phyloP scores from a whole-genome alignment of 2,113 vertebrate species.

The Pomatorhinus ruficollis region DNA sequence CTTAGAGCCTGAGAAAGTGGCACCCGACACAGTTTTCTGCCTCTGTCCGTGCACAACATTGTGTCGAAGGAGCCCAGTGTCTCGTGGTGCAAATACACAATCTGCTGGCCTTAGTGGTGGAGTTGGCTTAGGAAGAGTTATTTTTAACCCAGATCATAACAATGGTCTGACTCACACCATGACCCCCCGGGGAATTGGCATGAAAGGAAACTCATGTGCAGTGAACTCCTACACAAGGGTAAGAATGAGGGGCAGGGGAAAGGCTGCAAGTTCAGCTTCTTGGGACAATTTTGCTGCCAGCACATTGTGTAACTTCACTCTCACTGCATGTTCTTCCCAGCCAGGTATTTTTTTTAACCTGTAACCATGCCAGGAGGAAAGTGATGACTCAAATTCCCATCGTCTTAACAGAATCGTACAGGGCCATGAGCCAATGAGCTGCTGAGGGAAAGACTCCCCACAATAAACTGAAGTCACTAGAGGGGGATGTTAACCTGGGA shows the following conservation, averaged over 20 bases:
- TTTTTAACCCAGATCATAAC: slow-evolving; percentile 2
- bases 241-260: neutral
- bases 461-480: neutral
- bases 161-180: neutral
- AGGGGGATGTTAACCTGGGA: neutral
- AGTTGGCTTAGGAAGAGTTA: neutral
- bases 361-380: slow-evolving; percentile 20
- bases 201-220: neutral
- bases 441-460: neutral
- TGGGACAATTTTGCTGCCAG: slow-evolving; percentile 15
- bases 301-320: slow-evolving; percentile 24
- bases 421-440: neutral
- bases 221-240: neutral
- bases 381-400: slow-evolving; percentile 1
- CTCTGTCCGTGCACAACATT: neutral
- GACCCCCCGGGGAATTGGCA: neutral
- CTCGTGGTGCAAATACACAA: neutral
- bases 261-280: neutral
- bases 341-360: slow-evolving; percentile 28
- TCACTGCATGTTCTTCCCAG: slow-evolving; percentile 5
- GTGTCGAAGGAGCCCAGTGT: neutral
- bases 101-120: neutral
- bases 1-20: neutral
- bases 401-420: neutral
- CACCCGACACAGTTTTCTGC: neutral